Base-by-base conservation (phyloP, 2,888 invertebrate genomes). In the Ellobium chinense region DNA sequence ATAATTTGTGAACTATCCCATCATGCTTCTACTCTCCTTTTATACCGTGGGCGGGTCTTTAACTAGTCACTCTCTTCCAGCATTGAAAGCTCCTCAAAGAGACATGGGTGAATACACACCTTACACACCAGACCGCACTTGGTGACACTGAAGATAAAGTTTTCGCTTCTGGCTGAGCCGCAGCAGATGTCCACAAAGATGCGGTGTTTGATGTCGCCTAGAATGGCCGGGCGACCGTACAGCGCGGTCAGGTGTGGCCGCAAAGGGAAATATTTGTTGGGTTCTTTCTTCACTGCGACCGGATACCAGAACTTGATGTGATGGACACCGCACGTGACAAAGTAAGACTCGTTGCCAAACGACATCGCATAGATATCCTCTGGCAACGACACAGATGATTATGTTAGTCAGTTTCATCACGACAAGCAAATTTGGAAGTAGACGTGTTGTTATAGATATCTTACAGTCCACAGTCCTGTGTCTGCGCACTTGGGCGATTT, bases 221-320 rank as follows among this genome's bases (percentile, higher is more conserved):
- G 36, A 60, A 73, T 66, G 34, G 73, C 79, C 1, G 79, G 73
- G 4, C 79, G 54, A 12, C 79, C 79, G 9, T 66, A 70, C 21
- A 79, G 73, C 14, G 73, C 39, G 36, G 24, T 37, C 0, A 54
- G 37, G 14, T 9, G 12, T 3, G 66, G 56, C 18, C 24, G 60
- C 12, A 70, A 12, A 12, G 27, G 54, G 14, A 12, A 29, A 46
- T 70, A 46, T 46, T 34, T 63, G 36, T 37, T 78, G 14, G 70
- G 24, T n/a, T 60, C 66, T 21, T 31, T 65, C 24, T 66, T 74
- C 1, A 31, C 34, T 4, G 54, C 29, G 14, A 65, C 24, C 9
- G 80, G 80, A 29, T 80, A 75, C 80, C 80, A 80, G 31, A 74
- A 80, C 34, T 75, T 74, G 46, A 80, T 58, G 39, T 80, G 80